phyloP scores from a whole-genome alignment of 2,888 invertebrate species.

The Drosophila ezoana region DNA sequence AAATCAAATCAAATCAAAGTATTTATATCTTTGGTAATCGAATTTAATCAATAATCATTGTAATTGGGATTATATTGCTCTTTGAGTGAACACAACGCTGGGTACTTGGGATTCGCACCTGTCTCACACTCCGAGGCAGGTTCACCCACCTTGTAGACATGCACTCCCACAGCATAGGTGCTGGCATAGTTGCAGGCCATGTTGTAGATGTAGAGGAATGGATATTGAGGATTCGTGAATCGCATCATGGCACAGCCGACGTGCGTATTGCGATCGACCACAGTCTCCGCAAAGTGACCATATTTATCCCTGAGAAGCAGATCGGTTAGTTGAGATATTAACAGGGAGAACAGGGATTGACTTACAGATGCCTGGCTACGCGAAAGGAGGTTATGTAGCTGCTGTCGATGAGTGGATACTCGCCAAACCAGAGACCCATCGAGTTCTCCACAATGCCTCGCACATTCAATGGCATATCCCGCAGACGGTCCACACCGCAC shows the following conservation, averaged over 20 bases:
- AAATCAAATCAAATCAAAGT: constrained; percentile 7
- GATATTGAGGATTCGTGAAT: constrained; percentile 79
- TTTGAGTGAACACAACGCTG: constrained; percentile 79
- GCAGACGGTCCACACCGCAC: constrained; percentile 74
- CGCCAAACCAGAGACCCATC: constrained; percentile 82
- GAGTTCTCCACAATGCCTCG: constrained; percentile 72
- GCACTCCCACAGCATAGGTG: constrained; percentile 80
- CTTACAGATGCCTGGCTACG: constrained; percentile 81
- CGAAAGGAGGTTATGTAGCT: constrained; percentile 80
- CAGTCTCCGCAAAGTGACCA: constrained; percentile 84
- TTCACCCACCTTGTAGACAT: constrained; percentile 81
- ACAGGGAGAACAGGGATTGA: not conserved
- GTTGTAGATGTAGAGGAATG: constrained; percentile 80
- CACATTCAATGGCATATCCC: constrained; percentile 60
- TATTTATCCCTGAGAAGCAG: constrained; percentile 76
- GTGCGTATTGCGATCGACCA: constrained; percentile 83
- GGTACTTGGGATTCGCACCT: constrained; percentile 78
- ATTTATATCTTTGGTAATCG: constrained; percentile 44
- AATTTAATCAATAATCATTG: constrained; percentile 55
- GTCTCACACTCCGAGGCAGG: constrained; percentile 81
- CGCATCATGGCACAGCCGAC: constrained; percentile 84
- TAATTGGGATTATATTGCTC: constrained; percentile 84
- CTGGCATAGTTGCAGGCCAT: constrained; percentile 84
- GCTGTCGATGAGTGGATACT: constrained; percentile 80
- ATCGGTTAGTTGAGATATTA: not conserved